These are phyloP conservation scores for Rostratula benghalensis DNA, from an alignment of 2,113 vertebrate species.

Conservation along the genomic window DNA sequence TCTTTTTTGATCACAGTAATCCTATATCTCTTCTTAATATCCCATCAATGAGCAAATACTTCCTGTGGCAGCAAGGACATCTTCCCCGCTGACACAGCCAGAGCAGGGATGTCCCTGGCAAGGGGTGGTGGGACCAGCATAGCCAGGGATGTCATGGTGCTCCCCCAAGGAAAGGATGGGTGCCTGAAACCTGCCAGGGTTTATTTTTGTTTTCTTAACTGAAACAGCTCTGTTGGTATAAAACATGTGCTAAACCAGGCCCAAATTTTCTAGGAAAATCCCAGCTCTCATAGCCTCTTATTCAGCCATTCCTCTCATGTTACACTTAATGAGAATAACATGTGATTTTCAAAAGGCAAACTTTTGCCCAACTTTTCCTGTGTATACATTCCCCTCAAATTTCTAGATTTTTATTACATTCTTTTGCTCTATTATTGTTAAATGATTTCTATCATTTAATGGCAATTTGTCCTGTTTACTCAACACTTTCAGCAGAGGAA, in stretches of 20 bases:
- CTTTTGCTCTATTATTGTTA: slow-evolving; percentile 21
- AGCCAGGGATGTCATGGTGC: not conserved
- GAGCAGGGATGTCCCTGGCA: not conserved
- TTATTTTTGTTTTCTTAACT: slow-evolving; percentile 61
- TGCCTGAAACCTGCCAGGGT: not conserved
- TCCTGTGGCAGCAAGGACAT: rapidly evolving
- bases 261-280: slow-evolving; percentile 37
- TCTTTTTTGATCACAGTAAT: not conserved
- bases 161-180: not conserved
- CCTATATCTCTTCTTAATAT: not conserved
- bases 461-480: not conserved
- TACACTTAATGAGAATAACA: slow-evolving; percentile 60
- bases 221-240: slow-evolving; percentile 24
- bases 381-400: not conserved
- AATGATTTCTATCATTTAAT: slow-evolving; percentile 2
- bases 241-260: slow-evolving; percentile 51
- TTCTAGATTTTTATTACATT: not conserved
- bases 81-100: rapidly evolving
- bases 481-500: not conserved
- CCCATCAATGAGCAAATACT: not conserved
- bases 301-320: slow-evolving; percentile 18
- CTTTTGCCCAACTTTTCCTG: not conserved
- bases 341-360: slow-evolving; percentile 38
- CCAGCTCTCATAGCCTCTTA: slow-evolving; percentile 9
- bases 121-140: rapidly evolving